Base-by-base conservation (phyloP, 2,888 invertebrate species). In the Trachelus stipa region DNA sequence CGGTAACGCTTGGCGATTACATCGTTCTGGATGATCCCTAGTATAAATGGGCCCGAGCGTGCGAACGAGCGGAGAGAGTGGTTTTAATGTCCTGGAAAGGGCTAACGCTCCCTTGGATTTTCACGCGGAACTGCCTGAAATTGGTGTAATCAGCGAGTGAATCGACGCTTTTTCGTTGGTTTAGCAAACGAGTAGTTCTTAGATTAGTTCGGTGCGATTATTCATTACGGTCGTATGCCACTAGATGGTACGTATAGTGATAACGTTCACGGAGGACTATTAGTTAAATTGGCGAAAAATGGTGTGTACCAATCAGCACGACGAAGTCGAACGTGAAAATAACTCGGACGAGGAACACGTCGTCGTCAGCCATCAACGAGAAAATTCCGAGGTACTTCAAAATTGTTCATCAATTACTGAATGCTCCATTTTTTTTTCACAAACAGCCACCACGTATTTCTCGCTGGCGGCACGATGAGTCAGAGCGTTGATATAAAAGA, bases 101-200 rank as follows among this genome's bases (percentile, higher is more conserved):
- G 34, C 71, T 31, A 12, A 71, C 6, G 9, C 23, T 56, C 56
- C 56, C 3, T 23, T 56, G 56, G 56, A 56, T 23, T 23, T 71
- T 12, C 71, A 9, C 71, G 71, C 71, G 71, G 23, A 71, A 71
- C 33, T 34, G 71, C 12, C 33, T 34, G 71, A 71, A 31, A 71
- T 31, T 34, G 71, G 23, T 4, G 34, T 71, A 31, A 71, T 71
- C 33, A 71, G 71, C 31, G 71, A 71, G 34, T 71, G 9, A 71
- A 71, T 71, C 71, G 71, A 71, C 71, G 71, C 33, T 31, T 71
- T 71, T 71, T 34, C 71, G 23, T 56, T 56, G 56, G 9, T 23
- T 23, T 23, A 56, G 56, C 56, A 56, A 56, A 56, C 56, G 56
- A 56, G 56, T 56, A 56, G 56, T 23, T 56, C 56, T 56, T 56